Evolutionary conservation across 2,888 invertebrate species (phyloP).

Genomic region (Phaedon cochleariae): DNA sequence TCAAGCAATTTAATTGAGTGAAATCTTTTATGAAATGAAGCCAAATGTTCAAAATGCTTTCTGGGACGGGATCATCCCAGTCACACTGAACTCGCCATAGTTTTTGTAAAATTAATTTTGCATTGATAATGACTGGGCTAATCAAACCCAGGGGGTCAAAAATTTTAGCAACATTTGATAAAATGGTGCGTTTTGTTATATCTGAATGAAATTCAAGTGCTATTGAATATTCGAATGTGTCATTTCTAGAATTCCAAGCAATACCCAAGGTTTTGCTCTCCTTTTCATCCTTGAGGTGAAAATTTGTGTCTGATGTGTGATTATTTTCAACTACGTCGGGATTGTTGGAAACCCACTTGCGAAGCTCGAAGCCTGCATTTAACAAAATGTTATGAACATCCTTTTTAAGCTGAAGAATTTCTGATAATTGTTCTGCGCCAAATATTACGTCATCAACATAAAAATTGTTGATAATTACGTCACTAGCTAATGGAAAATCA

Average conservation of each 20-base stretch:
- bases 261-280: conserved; percentile 33
- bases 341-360: background rate
- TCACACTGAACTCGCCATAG: background rate
- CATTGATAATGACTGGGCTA: conserved; percentile 30
- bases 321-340: background rate
- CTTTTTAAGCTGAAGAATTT: conserved; percentile 4
- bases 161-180: conserved; percentile 32
- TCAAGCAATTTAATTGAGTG: too few relatives aligned
- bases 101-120: conserved; percentile 36
- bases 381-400: background rate
- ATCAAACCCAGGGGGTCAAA: conserved; percentile 40
- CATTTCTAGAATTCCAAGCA: conserved; percentile 26
- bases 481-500: conserved; percentile 5
- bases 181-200: conserved; percentile 31
- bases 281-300: conserved; percentile 20
- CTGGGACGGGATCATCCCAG: background rate
- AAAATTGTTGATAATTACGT: conserved; percentile 25
- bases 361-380: background rate
- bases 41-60: background rate
- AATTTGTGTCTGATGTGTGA: background rate
- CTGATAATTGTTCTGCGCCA: background rate
- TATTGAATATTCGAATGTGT: conserved; percentile 28
- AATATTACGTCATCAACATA: too few relatives aligned
- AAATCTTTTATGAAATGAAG: background rate
- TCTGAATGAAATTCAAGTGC: background rate